phyloP scores from a whole-genome alignment of 2,113 vertebrate genomes.

The Rhipidura dahli region DNA sequence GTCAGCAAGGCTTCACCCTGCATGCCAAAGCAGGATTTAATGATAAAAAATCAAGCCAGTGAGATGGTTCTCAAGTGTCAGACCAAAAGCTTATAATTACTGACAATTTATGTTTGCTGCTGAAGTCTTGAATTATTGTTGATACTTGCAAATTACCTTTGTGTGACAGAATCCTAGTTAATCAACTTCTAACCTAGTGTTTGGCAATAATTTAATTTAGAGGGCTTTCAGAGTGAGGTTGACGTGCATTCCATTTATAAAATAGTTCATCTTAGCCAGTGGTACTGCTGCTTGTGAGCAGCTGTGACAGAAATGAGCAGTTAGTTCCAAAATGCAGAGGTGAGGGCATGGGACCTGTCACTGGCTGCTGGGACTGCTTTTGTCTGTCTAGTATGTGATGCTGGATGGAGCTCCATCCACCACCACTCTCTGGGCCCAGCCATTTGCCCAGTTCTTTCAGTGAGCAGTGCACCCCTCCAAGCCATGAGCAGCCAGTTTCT shows the following conservation, averaged over 20 bases:
- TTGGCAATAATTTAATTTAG: neutral
- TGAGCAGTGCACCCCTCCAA: neutral
- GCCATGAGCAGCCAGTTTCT: neutral
- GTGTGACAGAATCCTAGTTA: neutral
- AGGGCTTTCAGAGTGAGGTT: neutral
- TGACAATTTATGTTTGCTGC: neutral
- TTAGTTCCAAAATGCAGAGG: neutral
- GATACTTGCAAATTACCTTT: neutral
- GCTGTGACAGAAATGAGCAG: accelerated
- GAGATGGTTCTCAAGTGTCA: neutral
- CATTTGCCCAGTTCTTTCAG: neutral
- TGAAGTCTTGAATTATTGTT: neutral
- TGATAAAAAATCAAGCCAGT: neutral
- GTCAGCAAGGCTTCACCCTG: neutral
- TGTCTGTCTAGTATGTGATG: accelerated
- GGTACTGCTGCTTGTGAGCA: neutral
- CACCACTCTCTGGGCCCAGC: neutral
- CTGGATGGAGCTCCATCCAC: neutral
- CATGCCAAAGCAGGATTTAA: accelerated
- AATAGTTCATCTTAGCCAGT: neutral
- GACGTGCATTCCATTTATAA: neutral
- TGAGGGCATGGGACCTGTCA: neutral
- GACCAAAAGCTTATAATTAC: accelerated
- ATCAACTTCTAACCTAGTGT: neutral
- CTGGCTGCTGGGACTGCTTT: neutral